A percentile compares a stretch with the other conserved stretches of the same genome.
Evolutionary conservation across 2,113 vertebrate species (phyloP).

Genomic region (Peromyscus maniculatus): DNA sequence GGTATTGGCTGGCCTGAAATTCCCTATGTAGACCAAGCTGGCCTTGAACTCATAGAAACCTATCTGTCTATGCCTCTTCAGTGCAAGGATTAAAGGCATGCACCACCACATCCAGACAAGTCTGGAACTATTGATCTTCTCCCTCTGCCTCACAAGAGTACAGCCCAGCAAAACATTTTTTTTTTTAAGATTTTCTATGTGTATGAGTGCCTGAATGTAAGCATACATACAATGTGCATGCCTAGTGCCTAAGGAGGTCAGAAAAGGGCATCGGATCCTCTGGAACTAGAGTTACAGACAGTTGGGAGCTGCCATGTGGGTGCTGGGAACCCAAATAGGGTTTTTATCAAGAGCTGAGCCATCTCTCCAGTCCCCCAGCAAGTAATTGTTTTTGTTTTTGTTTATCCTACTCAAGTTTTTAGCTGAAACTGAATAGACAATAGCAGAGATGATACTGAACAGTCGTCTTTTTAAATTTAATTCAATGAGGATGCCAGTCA

Average conservation of each 20-base stretch:
- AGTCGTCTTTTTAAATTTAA: not conserved
- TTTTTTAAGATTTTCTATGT: not conserved
- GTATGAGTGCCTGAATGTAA: not conserved
- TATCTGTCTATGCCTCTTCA: not conserved
- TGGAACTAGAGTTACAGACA: not conserved
- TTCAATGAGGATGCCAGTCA: constrained; percentile 6
- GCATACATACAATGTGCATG: not conserved
- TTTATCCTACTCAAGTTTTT: not conserved
- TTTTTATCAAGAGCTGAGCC: not conserved
- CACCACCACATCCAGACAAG: not conserved
- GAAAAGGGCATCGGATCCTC: not conserved
- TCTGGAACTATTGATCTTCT: not conserved
- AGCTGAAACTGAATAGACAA: constrained; percentile 34
- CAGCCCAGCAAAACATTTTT: not conserved
- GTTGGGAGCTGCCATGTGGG: not conserved
- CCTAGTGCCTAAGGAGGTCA: not conserved
- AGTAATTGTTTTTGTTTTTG: not conserved
- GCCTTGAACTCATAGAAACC: not conserved
- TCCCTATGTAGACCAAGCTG: not conserved
- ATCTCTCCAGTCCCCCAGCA: not conserved
- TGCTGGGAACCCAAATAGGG: not conserved
- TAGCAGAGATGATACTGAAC: not conserved
- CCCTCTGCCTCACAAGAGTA: not conserved
- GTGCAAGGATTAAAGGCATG: not conserved
- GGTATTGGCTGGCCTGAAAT: not conserved